phyloP scores from a whole-genome alignment of 2,113 vertebrate genomes.

The Coracopsis vasa region DNA sequence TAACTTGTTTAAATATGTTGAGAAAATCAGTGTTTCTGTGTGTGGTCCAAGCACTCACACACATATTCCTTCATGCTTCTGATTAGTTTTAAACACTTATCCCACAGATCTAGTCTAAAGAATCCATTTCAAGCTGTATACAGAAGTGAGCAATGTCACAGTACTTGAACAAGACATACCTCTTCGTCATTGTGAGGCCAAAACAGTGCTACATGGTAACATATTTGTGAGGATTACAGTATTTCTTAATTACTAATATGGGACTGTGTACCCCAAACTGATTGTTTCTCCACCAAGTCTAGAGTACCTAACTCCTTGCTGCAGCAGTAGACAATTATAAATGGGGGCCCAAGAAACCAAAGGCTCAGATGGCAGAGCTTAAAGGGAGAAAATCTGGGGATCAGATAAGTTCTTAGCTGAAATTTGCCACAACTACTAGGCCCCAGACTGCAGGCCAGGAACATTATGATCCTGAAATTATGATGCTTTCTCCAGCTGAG shows the following conservation, averaged over 20 bases:
- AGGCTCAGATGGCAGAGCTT: neutral
- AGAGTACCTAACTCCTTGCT: neutral
- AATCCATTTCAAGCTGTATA: neutral
- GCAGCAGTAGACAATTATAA: neutral
- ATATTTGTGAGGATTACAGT: neutral
- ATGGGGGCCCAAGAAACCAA: neutral
- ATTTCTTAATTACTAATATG: neutral
- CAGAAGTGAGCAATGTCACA: neutral
- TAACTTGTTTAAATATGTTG: neutral
- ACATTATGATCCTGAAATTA: neutral
- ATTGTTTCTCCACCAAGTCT: neutral
- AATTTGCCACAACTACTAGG: neutral
- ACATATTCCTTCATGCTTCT: neutral
- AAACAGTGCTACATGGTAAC: neutral
- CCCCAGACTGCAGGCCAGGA: neutral
- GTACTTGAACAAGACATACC: neutral
- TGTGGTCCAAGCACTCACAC: neutral
- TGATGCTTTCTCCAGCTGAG: neutral
- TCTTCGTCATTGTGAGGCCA: neutral
- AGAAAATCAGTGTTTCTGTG: neutral
- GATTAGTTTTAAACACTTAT: neutral
- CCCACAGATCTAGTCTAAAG: neutral
- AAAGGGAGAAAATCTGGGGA: neutral
- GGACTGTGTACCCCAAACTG: neutral
- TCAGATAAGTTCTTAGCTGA: neutral